Base-by-base conservation (phyloP, 2,888 invertebrate species). In the Fabriciana adippe region DNA sequence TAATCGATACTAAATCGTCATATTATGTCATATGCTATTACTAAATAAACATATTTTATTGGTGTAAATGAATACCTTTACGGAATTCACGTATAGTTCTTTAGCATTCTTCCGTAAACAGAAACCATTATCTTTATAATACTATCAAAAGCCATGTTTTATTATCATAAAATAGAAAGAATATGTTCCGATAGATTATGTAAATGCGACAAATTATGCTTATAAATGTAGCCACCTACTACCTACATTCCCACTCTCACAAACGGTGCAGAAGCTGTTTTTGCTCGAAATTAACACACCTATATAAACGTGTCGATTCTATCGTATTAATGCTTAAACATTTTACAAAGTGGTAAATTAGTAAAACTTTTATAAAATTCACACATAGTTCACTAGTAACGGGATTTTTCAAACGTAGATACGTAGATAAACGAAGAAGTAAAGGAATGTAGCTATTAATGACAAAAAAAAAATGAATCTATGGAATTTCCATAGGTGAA, bases 271-370 rank as follows among this genome's bases (percentile, higher is more conserved):
- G 79, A 79, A 82, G 77, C 79, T 73, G 75, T 74, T 75, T 69
- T 75, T 76, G 73, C 72, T 71, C 71, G 64, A 62, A 80, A 84
- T 87, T 85, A 85, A 74, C 79, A 66, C 66, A 69, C 62, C 72
- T 68, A 76, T 81, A 81, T 81, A 81, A 79, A 84, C 77, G 76
- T 78, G 84, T 78, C 76, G 84, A 80, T 72, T 81, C 74, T 74
- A 67, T 59, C 69, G 41, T 26, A 61, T 61, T 61, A 61, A 50
- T 51, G 51, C 16, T 8, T 53, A 51, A 59, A 61, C 51, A 61
- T 35, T 50, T 41, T 4, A 31, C 41, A 14, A 53, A 41, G 41
- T 53, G 41, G 41, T 16, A 61, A 61, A 61, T 61, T 51, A 41
- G 50, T 51, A 41, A 53, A 31, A 41, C 16, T 53, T 35, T 53